A percentile compares a stretch with the other conserved stretches of the same genome.
Evolutionary conservation across 2,888 invertebrate species (phyloP).

Genomic region (Bugulina stolonifera): DNA sequence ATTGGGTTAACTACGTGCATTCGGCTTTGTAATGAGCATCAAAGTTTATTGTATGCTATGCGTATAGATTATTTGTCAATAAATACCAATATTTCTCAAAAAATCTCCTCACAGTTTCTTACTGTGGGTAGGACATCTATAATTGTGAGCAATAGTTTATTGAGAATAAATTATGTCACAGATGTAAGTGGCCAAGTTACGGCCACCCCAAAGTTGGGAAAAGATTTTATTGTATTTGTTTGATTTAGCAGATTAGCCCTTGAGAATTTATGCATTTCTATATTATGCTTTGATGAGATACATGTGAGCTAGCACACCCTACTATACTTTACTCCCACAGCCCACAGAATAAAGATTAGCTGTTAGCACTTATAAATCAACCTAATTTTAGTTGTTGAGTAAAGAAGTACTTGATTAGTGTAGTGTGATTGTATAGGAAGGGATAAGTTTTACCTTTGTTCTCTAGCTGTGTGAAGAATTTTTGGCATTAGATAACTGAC

Average conservation of each 20-base stretch:
- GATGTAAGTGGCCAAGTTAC: neutral
- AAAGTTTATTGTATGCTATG: neutral
- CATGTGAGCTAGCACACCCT: neutral
- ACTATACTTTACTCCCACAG: neutral
- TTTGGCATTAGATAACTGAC: neutral
- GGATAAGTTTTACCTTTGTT: conserved; percentile 12
- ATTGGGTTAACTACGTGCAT: neutral
- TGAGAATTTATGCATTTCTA: neutral
- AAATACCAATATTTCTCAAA: neutral
- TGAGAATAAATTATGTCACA: neutral
- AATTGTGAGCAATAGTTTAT: neutral
- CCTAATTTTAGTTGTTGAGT: conserved; percentile 24
- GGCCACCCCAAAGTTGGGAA: neutral
- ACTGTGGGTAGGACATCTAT: neutral
- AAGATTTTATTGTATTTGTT: neutral
- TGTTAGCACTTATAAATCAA: conserved; percentile 25
- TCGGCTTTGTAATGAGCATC: neutral
- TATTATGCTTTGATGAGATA: neutral
- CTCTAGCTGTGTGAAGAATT: neutral
- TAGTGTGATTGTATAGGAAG: neutral
- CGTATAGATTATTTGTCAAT: neutral
- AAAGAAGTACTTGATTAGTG: conserved; percentile 21
- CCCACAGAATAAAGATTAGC: conserved; percentile 8
- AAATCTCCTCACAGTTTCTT: neutral
- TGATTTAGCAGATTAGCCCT: conserved; percentile 24